Evolutionary conservation across 2,888 invertebrate species (phyloP), one percentile per base, ranked within the genome.

Genomic region (Artemia sp.): DNA sequence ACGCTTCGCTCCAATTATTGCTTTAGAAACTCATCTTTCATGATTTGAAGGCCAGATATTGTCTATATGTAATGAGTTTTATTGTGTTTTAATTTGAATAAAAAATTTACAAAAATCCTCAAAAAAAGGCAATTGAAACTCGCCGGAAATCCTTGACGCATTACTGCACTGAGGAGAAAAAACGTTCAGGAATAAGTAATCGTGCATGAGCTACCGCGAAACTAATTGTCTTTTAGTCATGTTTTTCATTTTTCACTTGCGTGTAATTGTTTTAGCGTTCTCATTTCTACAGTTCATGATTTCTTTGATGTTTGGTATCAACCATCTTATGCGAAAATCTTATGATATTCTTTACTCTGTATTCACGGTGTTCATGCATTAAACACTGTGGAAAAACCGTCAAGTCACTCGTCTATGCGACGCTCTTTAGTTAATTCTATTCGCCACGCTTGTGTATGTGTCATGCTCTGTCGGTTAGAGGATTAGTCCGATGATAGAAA

Each of bases 241-340:
- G 64, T 58, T 58, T 58, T 24, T 58, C 64, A 58, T 58, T 58
- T 11, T 58, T 24, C 64, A 38, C 24, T 58, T n/a, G 64, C 64
- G 64, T 58, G 64, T 58, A 58, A 58, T 58, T 58, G 64, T 58
- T 58, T 58, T 58, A 58, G 24, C 64, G 11, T 58, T 58, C 64
- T 24, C 24, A n/a, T 19, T 58, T 58, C 64, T 58, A 58, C 64
- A 58, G 14, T 58, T 58, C 64, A 24, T 58, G 64, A 58, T 58
- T 58, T 58, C 64, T 9, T n/a, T 58, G 64, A 58, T 11, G 64
- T 24, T 58, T 58, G 64, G n/a, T 24, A 58, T n/a, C 64, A 38
- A 38, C 38, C 38, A 38, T 38, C 38, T 38, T 38, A 38, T 38
- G 38, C 38, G 6, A 38, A 38, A 38, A 38, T 38, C 38, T 38